Evolutionary conservation across 2,888 invertebrate genomes (phyloP).

Genomic region (Rhabditoides inermis): DNA sequence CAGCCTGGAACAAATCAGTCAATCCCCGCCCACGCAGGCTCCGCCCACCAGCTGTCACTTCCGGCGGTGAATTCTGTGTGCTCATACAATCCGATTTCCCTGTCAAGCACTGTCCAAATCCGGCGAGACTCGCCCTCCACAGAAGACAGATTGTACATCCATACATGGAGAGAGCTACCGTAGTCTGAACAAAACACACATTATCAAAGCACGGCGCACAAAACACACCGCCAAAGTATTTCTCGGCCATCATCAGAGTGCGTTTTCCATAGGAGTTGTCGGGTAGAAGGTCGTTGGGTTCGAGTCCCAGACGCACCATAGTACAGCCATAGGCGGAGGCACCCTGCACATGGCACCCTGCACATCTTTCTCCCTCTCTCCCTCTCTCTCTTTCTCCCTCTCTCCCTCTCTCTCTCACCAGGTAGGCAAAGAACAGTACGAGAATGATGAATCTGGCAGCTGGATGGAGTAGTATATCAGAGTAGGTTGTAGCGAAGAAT

Average conservation of each 20-base stretch:
- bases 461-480: conserved; percentile 43
- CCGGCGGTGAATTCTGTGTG: conserved; percentile 49
- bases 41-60: conserved; percentile 45
- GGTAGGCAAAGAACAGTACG: conserved; percentile 68
- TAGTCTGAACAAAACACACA: too few relatives aligned
- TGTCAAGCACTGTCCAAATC: conserved; percentile 46
- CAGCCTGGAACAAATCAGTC: conserved; percentile 21
- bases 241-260: conserved; percentile 82
- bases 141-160: conserved; percentile 48
- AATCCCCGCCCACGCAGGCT: too few relatives aligned
- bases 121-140: conserved; percentile 27
- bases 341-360: conserved; percentile 53
- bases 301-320: conserved; percentile 79
- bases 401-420: too few relatives aligned
- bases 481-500: conserved; percentile 47
- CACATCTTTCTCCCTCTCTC: too few relatives aligned
- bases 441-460: conserved; percentile 58
- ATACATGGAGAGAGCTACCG: conserved; percentile 48
- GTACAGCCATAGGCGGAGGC: conserved; percentile 80
- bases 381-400: too few relatives aligned
- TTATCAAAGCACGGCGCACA: too few relatives aligned
- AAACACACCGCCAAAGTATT: conserved; percentile 75
- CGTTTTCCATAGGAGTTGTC: conserved; percentile 83
- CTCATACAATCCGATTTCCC: conserved; percentile 49
- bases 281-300: conserved; percentile 76